Evolutionary conservation across 2,113 vertebrate genomes (phyloP).

Genomic region (Corydoras maculifer): DNA sequence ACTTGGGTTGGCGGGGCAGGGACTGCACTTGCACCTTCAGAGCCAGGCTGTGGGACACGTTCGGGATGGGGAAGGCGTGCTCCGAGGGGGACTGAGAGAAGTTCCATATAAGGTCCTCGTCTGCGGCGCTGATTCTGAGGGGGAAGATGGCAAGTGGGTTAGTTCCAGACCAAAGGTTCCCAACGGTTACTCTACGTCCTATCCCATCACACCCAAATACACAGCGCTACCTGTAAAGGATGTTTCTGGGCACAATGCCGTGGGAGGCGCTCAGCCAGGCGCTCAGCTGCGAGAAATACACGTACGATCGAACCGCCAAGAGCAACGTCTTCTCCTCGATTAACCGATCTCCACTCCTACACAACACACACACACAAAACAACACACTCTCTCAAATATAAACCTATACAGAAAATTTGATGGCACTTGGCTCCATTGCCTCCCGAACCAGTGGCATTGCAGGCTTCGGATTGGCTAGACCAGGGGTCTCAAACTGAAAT

Average conservation of each 20-base stretch:
- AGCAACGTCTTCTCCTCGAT: conserved; percentile 95
- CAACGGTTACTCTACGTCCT: too few relatives aligned
- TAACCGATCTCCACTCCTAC: conserved; percentile 86
- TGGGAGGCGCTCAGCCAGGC: conserved; percentile 98
- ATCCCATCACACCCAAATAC: too few relatives aligned
- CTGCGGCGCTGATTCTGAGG: conserved; percentile 89
- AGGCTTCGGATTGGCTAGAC: too few relatives aligned
- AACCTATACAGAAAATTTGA: background rate
- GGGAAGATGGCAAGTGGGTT: too few relatives aligned
- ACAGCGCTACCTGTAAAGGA: conserved; percentile 85
- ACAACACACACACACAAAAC: conserved; percentile 6
- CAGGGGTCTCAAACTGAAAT: too few relatives aligned
- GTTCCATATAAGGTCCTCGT: conserved; percentile 85
- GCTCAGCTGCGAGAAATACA: conserved; percentile 98
- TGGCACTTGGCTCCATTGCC: background rate
- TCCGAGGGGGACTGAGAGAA: conserved; percentile 91
- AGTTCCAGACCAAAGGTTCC: too few relatives aligned
- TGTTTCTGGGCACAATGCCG: conserved; percentile 94
- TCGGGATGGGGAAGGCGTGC: conserved; percentile 92
- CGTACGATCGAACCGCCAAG: conserved; percentile 91
- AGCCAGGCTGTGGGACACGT: conserved; percentile 90
- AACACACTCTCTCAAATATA: background rate
- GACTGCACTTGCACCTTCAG: conserved; percentile 96
- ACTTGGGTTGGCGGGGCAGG: conserved; percentile 90
- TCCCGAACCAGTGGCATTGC: too few relatives aligned